Base-by-base conservation (phyloP, 2,797 vertebrate genomes). In the Crenuchus spilurus region DNA sequence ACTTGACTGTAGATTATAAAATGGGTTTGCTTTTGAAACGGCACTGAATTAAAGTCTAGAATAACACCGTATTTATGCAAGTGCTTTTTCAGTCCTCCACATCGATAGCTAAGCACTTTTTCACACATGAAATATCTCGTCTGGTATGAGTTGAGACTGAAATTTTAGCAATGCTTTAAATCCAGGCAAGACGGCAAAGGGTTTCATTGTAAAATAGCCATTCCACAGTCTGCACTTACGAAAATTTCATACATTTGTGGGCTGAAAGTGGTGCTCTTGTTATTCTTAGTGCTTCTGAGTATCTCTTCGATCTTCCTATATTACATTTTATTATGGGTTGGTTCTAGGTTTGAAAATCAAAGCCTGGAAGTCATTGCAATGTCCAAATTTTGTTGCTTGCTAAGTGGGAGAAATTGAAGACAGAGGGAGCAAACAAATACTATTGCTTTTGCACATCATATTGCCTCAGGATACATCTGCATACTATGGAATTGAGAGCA, bases 61-160 rank as follows among this genome's bases (percentile, higher is more conserved):
- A 39, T 46, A 75, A 44, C 55, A 69, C 31, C 60, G 24, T 31
- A 37, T 75, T 75, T 61, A 41, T 26, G 44, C 42, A 68, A 75
- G 42, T 42, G 46, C 44, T 61, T 60, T 61, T 42, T 60, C 54
- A 52, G 7, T 22, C 64, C 52, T 33, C 37, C 61, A 42, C 39
- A 41, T 42, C 24, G 35, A 33, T 24, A 68, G 48, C 31, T 28
- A 24, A 55, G 6, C 4, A 37, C 5, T 52, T 72, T 42, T 33
- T 64, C 41, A 39, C 44, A 58, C 42, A 49, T 76, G 49, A 49
- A 75, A 63, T 62, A 72, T 68, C 64, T 39, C 18, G 46, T 30
- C 48, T 42, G 20, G 41, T 62, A 42, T 68, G 28, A 67, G 13
- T 24, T 9, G 4, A 26, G 35, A 7, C 57, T 7, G 9, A 61